Conservation (phyloP, 2,113 vertebrate species). For the Paedocypris sp. region DNA sequence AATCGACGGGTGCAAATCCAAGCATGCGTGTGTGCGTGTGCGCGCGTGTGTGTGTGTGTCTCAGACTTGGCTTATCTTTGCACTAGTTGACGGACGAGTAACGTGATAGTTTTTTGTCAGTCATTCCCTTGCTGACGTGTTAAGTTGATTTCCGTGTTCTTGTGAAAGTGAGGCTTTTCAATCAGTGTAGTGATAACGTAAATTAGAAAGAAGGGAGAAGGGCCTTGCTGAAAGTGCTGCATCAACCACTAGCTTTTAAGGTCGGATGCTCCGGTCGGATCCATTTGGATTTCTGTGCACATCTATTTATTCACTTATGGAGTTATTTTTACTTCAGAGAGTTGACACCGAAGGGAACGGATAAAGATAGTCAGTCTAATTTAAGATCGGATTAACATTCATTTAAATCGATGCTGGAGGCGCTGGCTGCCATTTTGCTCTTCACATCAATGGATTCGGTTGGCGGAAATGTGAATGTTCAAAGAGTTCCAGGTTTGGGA, state of each 20-base stretch:
- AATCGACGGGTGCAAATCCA: no score
- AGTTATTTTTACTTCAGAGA: constrained; percentile 12
- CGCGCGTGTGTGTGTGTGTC: no score
- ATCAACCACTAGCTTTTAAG: background rate
- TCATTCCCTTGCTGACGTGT: no score
- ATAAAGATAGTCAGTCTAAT: constrained; percentile 20
- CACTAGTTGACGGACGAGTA: no score
- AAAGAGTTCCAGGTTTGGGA: no score
- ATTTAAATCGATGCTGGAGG: constrained; percentile 9
- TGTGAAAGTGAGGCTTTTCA: no score
- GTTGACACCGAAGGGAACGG: background rate
- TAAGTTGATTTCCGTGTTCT: no score
- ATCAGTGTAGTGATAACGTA: no score
- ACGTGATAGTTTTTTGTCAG: no score
- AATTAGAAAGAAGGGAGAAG: no score
- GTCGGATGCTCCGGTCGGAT: background rate
- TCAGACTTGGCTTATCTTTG: no score
- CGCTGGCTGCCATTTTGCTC: background rate
- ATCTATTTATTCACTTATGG: background rate
- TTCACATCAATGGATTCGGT: background rate
- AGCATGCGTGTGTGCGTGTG: no score
- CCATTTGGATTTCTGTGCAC: background rate
- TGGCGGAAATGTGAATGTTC: background rate
- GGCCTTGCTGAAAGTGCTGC: background rate
- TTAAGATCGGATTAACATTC: constrained; percentile 39